Evolutionary conservation across 1,140 invertebrate genomes (phyloP).

Genomic region (Hyposmocoma kahamanoa): DNA sequence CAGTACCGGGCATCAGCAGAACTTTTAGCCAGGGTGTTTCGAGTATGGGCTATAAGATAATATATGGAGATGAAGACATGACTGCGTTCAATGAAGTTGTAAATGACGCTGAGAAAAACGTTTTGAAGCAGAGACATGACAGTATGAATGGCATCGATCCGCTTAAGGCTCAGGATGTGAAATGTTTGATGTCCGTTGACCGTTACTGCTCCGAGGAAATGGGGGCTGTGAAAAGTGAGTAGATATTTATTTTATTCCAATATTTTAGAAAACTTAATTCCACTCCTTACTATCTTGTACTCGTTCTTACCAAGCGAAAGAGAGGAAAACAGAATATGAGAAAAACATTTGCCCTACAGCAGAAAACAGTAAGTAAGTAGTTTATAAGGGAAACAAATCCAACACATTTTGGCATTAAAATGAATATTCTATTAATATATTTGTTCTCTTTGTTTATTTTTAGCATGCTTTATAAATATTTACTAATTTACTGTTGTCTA

Average conservation of each 20-base stretch:
- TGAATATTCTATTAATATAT: too few relatives aligned
- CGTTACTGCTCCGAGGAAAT: constrained; percentile 49
- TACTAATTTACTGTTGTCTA: too few relatives aligned
- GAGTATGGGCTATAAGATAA: constrained; percentile 37
- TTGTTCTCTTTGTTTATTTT: too few relatives aligned
- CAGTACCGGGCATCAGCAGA: constrained; percentile 34
- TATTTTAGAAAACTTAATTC: too few relatives aligned
- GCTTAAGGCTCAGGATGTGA: constrained; percentile 43
- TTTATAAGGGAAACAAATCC: too few relatives aligned
- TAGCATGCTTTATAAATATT: too few relatives aligned
- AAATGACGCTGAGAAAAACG: constrained; percentile 32
- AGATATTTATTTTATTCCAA: constrained; percentile 14
- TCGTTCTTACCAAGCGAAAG: too few relatives aligned
- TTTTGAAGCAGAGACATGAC: constrained; percentile 27
- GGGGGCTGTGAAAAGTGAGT: constrained; percentile 53
- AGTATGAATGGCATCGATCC: constrained; percentile 34
- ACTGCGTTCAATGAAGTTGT: constrained; percentile 45
- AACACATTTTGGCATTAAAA: too few relatives aligned
- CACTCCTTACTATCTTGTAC: too few relatives aligned
- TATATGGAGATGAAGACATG: constrained; percentile 54
- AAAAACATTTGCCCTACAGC: too few relatives aligned
- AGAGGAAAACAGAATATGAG: too few relatives aligned
- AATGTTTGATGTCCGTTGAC: constrained; percentile 59
- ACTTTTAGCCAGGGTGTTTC: constrained; percentile 33
- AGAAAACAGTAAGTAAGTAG: too few relatives aligned